phyloP scores from a whole-genome alignment of 2,797 vertebrate species.

The Acanthopagrus latus region DNA sequence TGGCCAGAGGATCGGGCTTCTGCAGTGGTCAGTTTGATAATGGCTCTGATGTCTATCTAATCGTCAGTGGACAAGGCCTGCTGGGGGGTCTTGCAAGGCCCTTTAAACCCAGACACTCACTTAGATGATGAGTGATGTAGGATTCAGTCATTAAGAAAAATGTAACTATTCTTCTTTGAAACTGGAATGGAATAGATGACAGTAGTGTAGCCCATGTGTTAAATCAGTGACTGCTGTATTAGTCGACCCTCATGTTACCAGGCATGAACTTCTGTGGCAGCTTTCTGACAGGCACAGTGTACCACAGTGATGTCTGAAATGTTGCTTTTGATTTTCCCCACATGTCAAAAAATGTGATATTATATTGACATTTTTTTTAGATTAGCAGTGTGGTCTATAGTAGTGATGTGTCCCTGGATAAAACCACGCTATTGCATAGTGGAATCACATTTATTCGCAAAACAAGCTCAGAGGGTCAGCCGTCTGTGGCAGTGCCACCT shows the following conservation, averaged over 20 bases:
- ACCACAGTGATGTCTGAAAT: no score
- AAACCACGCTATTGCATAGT: background rate
- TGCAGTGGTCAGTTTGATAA: background rate
- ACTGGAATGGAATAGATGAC: no score
- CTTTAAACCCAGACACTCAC: no score
- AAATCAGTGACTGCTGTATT: no score
- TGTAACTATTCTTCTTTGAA: no score
- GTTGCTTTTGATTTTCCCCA: background rate
- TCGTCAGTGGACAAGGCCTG: background rate
- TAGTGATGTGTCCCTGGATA: background rate
- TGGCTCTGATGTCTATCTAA: no score
- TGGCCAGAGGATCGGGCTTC: background rate
- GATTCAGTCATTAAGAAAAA: no score
- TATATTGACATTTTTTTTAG: background rate
- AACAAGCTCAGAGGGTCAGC: background rate
- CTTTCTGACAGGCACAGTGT: no score
- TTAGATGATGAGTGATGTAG: no score
- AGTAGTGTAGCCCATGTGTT: no score
- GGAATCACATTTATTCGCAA: background rate
- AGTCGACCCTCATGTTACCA: no score
- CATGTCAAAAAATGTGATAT: slow-evolving; percentile 1
- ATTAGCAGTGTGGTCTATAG: background rate
- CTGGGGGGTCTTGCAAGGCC: background rate
- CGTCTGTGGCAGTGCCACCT: slow-evolving; percentile 13
- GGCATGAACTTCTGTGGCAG: no score